Conservation (phyloP, 2,797 vertebrate species). For the Ara ararauna region DNA sequence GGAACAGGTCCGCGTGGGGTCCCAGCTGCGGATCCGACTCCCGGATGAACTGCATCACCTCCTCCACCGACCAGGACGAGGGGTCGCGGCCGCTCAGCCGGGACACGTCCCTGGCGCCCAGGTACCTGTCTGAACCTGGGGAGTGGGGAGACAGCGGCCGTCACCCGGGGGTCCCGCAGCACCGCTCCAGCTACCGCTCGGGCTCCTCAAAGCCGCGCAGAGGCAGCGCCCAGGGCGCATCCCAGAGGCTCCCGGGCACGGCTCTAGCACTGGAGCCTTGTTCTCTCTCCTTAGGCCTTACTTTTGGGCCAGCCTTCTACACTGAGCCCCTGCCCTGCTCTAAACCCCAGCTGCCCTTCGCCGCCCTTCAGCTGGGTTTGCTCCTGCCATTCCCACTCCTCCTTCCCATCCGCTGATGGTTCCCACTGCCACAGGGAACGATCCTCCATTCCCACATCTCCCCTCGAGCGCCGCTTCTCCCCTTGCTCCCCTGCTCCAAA, state of each 20-base stretch:
- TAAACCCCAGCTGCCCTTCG: no score
- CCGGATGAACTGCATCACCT: conserved; percentile 96
- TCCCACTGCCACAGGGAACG: neutral
- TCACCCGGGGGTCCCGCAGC: neutral
- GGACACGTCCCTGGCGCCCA: conserved; percentile 76
- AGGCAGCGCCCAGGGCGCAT: fast-evolving
- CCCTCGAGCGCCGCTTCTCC: fast-evolving
- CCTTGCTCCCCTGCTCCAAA: neutral
- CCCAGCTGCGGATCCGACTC: conserved; percentile 94
- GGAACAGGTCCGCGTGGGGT: conserved; percentile 95
- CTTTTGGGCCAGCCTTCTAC: neutral
- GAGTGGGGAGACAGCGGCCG: neutral
- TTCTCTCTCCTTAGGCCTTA: neutral
- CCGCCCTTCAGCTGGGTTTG: no score
- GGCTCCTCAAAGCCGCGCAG: neutral
- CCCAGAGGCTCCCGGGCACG: fast-evolving
- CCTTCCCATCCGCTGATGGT: neutral
- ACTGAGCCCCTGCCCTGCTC: neutral
- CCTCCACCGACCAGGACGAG: conserved; percentile 92
- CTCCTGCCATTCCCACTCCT: neutral
- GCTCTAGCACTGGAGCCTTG: fast-evolving
- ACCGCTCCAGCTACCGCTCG: fast-evolving
- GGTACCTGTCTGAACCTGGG: conserved; percentile 85
- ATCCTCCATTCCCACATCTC: fast-evolving
- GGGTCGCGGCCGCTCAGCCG: conserved; percentile 86